Evolutionary conservation across 1,140 invertebrate genomes (phyloP), one percentile per base, ranked within the genome.

Genomic region (Drosophila dunni): DNA sequence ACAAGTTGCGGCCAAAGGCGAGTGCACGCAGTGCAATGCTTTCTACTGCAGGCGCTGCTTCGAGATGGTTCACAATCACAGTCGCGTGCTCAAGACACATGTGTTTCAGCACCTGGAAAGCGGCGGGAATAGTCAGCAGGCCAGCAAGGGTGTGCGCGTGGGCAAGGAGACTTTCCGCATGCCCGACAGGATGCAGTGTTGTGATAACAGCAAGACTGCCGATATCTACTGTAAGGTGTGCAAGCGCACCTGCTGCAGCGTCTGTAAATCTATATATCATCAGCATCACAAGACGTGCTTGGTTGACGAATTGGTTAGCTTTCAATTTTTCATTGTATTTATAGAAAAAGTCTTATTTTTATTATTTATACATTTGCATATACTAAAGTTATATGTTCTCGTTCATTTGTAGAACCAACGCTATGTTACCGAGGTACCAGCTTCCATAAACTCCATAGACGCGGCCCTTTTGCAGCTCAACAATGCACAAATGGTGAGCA

Each of bases 1-100:
- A 10, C 1, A 34, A 2, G 46, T 7, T 7, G 42, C 33, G 0
- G 75, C 79, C 10, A 29, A 17, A 7, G 79, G 85, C 9, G 48
- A 79, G 7, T 92, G 91, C 60, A 44, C 42, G 2, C 73, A 83
- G 9, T 92, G 91, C 56, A 79, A 77, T n/a, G 77, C 66, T 0
- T 72, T 60, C 42, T 92, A 79, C 42, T 92, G 91, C 50, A 65
- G 51, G 3, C 38, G 50, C 2, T 92, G 91, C 46, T 92, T 89
- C 20, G 73, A 81, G 0, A 45, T 13, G 2, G 72, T 92, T 0
- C 91, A 92, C 38, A 61, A 61, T 29, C 67, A 76, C 44, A 81
- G 83, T 51, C 88, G 79, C n/a, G 83, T 83, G 0, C 61, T 92
- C 0, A 74, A 89, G 58, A 46, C 51, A 11, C 91, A 92, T 50